Conservation (phyloP, 2,113 vertebrate species). For the Anas platyrhynchos region DNA sequence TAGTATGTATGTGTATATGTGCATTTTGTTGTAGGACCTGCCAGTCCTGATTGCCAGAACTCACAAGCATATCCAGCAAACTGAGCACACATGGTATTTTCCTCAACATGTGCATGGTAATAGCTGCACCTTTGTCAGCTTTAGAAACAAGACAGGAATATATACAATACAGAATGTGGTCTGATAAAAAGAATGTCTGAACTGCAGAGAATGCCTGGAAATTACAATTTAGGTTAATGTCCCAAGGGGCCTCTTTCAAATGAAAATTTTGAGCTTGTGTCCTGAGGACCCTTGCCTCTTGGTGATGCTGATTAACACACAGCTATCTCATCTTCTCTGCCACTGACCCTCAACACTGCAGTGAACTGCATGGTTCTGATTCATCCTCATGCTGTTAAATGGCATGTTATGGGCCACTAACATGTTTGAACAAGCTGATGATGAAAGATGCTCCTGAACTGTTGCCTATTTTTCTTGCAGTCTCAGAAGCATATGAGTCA, state of each 20-base stretch:
- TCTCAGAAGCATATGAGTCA: neutral
- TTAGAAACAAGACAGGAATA: neutral
- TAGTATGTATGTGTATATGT: fast-evolving
- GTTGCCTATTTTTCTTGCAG: neutral
- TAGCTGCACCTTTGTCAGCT: neutral
- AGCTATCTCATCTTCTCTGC: neutral
- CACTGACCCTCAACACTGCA: neutral
- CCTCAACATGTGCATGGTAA: neutral
- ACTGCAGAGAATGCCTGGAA: neutral
- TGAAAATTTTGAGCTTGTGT: neutral
- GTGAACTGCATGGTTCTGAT: neutral
- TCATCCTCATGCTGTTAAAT: neutral
- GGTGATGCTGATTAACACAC: neutral
- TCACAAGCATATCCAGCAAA: neutral
- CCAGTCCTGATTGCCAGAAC: neutral
- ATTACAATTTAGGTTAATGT: neutral
- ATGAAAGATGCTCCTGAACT: neutral
- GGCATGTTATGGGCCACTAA: neutral
- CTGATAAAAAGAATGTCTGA: neutral
- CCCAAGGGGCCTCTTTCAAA: neutral
- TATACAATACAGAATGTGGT: neutral
- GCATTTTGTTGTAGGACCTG: neutral
- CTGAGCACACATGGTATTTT: neutral
- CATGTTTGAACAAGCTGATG: neutral
- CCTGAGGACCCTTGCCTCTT: neutral